Percentiles rank a stretch among this genome's conserved stretches.
These are phyloP conservation scores for Philopedon plagiatum DNA, from an alignment of 2,888 invertebrate species.

Conservation along the genomic window DNA sequence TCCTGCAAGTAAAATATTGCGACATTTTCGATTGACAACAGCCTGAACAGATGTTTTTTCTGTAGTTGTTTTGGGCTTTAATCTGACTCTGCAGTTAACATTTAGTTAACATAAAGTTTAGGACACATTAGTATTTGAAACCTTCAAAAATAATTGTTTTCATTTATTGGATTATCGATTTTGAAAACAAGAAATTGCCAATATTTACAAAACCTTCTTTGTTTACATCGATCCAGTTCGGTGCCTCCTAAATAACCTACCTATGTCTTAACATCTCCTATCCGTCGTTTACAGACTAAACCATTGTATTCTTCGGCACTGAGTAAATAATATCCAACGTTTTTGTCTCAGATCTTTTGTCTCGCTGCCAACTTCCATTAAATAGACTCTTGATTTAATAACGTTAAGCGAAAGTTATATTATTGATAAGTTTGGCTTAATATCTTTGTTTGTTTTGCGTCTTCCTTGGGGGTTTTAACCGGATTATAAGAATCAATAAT, in stretches of 20 bases:
- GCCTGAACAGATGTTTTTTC: too few relatives aligned
- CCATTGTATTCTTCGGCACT: constrained; percentile 54
- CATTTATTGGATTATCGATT: too few relatives aligned
- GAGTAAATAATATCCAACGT: constrained; percentile 57
- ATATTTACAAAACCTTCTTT: constrained; percentile 5
- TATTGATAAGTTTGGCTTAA: constrained; percentile 28
- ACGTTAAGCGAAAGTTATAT: constrained; percentile 42
- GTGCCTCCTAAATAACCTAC: constrained; percentile 2
- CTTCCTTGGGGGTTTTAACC: constrained; percentile 3
- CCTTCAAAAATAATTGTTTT: too few relatives aligned
- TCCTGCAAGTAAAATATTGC: too few relatives aligned
- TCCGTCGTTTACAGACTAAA: constrained; percentile 27
- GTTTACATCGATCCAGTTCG: constrained; percentile 3
- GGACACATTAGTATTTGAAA: too few relatives aligned
- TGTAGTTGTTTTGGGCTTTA: too few relatives aligned
- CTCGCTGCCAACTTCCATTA: constrained; percentile 60
- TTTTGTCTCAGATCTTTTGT: constrained; percentile 60
- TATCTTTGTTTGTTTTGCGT: constrained; percentile 29
- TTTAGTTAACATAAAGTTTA: too few relatives aligned
- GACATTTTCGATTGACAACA: too few relatives aligned
- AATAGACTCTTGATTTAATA: constrained; percentile 60
- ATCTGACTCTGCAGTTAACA: too few relatives aligned
- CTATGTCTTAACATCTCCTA: constrained; percentile 9
- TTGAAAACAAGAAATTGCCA: neutral
- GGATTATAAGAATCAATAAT: constrained; percentile 9